Conservation (phyloP, 2,797 vertebrate species). For the Etheostoma nigrum region DNA sequence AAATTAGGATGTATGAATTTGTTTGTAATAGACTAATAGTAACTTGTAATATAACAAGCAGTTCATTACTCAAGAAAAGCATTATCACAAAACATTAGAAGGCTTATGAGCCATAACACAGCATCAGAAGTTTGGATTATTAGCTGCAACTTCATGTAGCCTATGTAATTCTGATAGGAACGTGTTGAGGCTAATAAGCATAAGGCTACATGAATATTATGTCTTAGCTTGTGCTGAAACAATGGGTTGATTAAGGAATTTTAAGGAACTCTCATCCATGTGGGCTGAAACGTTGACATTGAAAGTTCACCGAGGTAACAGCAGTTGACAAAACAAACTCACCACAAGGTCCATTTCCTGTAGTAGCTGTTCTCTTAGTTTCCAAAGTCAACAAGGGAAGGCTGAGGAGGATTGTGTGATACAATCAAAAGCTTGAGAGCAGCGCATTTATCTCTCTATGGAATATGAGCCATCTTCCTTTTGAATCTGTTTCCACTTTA, state of each 20-base stretch:
- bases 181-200: no score
- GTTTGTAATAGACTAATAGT: no score
- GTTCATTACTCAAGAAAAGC: no score
- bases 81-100: no score
- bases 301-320: neutral
- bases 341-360: neutral
- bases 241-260: neutral
- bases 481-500: neutral
- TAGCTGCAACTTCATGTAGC: neutral
- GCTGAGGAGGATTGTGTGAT: neutral
- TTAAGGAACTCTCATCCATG: neutral
- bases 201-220: neutral
- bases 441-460: neutral
- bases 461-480: neutral
- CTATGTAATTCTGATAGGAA: neutral
- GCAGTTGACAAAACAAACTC: conserved; percentile 1
- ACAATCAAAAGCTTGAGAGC: neutral
- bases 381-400: neutral
- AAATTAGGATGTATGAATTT: no score
- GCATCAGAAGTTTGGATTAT: neutral
- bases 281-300: neutral
- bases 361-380: neutral
- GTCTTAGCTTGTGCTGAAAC: neutral
- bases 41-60: no score
- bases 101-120: neutral